Evolutionary conservation across 2,888 invertebrate species (phyloP).

Genomic region (Chrysodeixis includens): DNA sequence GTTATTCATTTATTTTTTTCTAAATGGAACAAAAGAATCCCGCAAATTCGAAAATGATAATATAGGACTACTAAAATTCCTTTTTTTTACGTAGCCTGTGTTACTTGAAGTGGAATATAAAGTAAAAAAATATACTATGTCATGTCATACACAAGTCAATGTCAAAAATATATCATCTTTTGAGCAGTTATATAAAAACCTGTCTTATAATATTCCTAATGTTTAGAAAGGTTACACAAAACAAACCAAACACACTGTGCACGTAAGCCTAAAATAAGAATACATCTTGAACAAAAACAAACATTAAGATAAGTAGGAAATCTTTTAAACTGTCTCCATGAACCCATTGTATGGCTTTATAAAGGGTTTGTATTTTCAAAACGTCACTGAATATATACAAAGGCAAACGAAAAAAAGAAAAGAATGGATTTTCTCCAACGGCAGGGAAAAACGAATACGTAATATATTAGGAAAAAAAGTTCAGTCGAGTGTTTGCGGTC

Average conservation of each 20-base stretch:
- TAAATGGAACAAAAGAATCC: too few species aligned
- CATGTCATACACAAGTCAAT: too few species aligned
- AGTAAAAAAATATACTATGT: too few species aligned
- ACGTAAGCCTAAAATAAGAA: not conserved
- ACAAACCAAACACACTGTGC: not conserved
- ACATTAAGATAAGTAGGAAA: slow-evolving; percentile 35
- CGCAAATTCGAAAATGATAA: too few species aligned
- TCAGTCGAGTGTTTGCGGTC: slow-evolving; percentile 18
- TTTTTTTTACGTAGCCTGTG: too few species aligned
- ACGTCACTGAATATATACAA: slow-evolving; percentile 43
- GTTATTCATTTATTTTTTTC: too few species aligned
- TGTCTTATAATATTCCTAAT: too few species aligned
- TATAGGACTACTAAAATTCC: too few species aligned
- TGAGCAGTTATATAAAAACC: too few species aligned
- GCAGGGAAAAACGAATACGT: slow-evolving; percentile 23
- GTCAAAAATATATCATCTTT: too few species aligned
- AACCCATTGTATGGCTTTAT: slow-evolving; percentile 29
- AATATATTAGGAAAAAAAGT: slow-evolving; percentile 26
- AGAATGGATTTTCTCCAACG: slow-evolving; percentile 28
- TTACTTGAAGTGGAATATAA: too few species aligned
- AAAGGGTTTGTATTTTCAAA: slow-evolving; percentile 42
- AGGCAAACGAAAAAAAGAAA: slow-evolving; percentile 23
- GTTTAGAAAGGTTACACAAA: not conserved
- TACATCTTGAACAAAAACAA: slow-evolving; percentile 12
- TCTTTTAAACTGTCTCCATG: slow-evolving; percentile 33